phyloP scores from a whole-genome alignment of 1,140 invertebrate species.

The Micrasema longulum region DNA sequence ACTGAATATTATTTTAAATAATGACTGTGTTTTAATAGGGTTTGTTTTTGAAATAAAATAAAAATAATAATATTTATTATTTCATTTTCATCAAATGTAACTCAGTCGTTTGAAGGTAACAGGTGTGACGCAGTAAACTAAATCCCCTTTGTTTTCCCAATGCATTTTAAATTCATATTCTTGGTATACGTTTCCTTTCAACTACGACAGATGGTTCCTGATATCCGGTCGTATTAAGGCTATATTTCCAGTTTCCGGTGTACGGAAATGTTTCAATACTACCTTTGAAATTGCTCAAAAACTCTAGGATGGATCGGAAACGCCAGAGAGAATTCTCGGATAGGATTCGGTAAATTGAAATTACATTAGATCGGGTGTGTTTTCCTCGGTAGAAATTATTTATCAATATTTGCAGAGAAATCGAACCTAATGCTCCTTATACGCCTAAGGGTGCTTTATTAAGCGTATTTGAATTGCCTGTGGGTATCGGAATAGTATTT shows the following conservation, averaged over 20 bases:
- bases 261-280: slow-evolving; percentile 14
- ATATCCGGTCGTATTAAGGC: slow-evolving; percentile 15
- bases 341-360: slow-evolving; percentile 23
- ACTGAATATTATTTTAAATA: too few relatives aligned
- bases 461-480: too few relatives aligned
- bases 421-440: too few relatives aligned
- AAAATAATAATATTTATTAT: too few relatives aligned
- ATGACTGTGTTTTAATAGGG: too few relatives aligned
- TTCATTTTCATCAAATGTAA: background rate
- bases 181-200: slow-evolving; percentile 11
- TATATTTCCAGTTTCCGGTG: background rate
- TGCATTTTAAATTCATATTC: slow-evolving; percentile 33
- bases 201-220: slow-evolving; percentile 8
- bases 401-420: too few relatives aligned
- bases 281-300: slow-evolving; percentile 2
- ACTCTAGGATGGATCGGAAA: slow-evolving; percentile 11
- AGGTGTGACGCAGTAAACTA: background rate
- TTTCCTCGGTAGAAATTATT: background rate
- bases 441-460: too few relatives aligned
- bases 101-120: background rate
- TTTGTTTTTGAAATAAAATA: too few relatives aligned
- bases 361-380: slow-evolving; percentile 4
- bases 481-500: too few relatives aligned
- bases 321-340: background rate
- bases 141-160: slow-evolving; percentile 7